Conservation (phyloP, 2,888 invertebrate species). For the Petrolisthes manimaculis region DNA sequence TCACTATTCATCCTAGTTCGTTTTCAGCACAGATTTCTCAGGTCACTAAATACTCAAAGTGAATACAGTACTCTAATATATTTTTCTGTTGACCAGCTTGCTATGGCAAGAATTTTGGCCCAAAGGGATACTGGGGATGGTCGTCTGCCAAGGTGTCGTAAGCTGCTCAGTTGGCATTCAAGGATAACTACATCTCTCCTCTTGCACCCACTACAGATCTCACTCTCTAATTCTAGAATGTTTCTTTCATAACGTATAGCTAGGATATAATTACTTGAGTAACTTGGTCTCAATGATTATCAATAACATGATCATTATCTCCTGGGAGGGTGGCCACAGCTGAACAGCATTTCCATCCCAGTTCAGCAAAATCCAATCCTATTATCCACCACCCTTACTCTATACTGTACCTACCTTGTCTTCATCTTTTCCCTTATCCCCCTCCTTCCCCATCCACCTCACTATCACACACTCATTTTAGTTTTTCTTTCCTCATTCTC, state of each 20-base stretch:
- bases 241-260: too few species aligned
- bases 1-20: too few species aligned
- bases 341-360: too few species aligned
- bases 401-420: too few species aligned
- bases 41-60: neutral
- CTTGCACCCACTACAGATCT: slow-evolving; percentile 13
- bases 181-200: slow-evolving; percentile 12
- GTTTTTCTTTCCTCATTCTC: too few species aligned
- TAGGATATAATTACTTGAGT: neutral
- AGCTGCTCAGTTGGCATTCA: neutral
- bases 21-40: neutral
- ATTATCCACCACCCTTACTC: too few species aligned
- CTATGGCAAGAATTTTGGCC: slow-evolving; percentile 67
- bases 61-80: neutral
- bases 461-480: too few species aligned
- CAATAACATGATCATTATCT: too few species aligned
- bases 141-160: slow-evolving; percentile 65
- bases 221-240: neutral
- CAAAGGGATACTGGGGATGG: slow-evolving; percentile 66
- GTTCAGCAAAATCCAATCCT: too few species aligned
- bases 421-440: too few species aligned
- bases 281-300: neutral
- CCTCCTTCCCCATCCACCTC: too few species aligned
- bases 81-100: slow-evolving; percentile 63
- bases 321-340: too few species aligned